Percentiles rank a stretch among this genome's conserved stretches.
These are phyloP conservation scores for Poeciliopsis occidentalis DNA, from an alignment of 2,113 vertebrate species.

Conservation along the genomic window DNA sequence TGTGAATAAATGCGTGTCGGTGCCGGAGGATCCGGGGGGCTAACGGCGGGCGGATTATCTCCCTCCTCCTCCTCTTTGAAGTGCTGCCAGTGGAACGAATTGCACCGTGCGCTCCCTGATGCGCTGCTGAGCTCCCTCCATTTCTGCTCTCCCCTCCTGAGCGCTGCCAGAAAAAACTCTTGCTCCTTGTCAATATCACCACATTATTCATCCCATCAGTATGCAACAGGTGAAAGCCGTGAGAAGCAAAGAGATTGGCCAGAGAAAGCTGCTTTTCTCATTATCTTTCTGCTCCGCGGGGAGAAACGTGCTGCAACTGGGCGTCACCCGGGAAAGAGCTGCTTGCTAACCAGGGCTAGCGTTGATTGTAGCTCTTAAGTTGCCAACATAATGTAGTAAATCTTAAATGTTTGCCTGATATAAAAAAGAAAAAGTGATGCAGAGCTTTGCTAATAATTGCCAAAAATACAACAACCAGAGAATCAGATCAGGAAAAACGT, in stretches of 20 bases:
- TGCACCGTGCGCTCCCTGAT: conserved; percentile 67
- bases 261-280: neutral
- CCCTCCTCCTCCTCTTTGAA: conserved; percentile 71
- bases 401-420: no score
- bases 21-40: conserved; percentile 61
- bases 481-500: no score
- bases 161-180: conserved; percentile 14
- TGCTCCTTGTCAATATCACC: neutral
- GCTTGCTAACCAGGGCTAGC: no score
- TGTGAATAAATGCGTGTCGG: conserved; percentile 47
- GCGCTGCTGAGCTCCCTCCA: conserved; percentile 67
- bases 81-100: conserved; percentile 76
- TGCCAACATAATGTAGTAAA: no score
- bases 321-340: no score
- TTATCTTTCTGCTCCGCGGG: neutral
- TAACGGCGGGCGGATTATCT: conserved; percentile 70
- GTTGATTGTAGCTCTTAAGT: no score
- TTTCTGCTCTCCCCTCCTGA: conserved; percentile 50
- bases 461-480: no score
- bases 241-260: conserved; percentile 53
- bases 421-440: no score
- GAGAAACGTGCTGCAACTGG: neutral
- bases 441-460: no score
- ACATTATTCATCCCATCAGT: conserved; percentile 55
- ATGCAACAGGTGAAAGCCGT: conserved; percentile 27